Percentiles rank a stretch among this genome's conserved stretches.
phyloP scores from a whole-genome alignment of 2,113 vertebrate genomes.

The Pogona vitticeps region DNA sequence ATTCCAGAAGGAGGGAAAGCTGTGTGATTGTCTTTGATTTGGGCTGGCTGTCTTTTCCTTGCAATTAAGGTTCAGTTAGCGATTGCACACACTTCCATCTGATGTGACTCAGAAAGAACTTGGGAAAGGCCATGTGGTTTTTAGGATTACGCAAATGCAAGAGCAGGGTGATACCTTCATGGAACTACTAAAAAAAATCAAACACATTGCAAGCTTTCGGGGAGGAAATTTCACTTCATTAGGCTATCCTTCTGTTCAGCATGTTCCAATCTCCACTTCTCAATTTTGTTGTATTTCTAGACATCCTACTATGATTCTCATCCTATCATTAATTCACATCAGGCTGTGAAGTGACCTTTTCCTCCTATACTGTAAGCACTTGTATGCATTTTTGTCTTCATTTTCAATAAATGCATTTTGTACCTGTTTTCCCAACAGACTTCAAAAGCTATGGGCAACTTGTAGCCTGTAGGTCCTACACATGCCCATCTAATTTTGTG shows the following conservation, averaged over 20 bases:
- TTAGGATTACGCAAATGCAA: too few species aligned
- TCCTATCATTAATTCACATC: background rate
- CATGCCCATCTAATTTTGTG: background rate
- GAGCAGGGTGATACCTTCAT: background rate
- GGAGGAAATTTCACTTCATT: too few species aligned
- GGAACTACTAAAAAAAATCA: background rate
- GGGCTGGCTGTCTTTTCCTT: background rate
- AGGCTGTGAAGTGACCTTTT: background rate
- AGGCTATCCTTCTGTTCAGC: too few species aligned
- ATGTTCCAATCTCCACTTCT: too few species aligned
- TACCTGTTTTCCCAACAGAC: too few species aligned
- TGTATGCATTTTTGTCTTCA: too few species aligned
- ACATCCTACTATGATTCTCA: background rate
- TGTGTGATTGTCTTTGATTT: background rate
- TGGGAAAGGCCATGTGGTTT: too few species aligned
- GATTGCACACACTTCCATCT: background rate
- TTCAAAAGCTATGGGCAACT: background rate
- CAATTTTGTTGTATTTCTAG: too few species aligned
- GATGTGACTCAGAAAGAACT: background rate
- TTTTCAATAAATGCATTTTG: too few species aligned
- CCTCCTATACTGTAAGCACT: too few species aligned
- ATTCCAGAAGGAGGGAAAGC: background rate
- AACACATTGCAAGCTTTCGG: too few species aligned
- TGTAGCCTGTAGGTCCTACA: background rate
- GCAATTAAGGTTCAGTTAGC: background rate